These are phyloP conservation scores for Formicarius rufipectus DNA, from an alignment of 2,113 vertebrate species.

Conservation along the genomic window DNA sequence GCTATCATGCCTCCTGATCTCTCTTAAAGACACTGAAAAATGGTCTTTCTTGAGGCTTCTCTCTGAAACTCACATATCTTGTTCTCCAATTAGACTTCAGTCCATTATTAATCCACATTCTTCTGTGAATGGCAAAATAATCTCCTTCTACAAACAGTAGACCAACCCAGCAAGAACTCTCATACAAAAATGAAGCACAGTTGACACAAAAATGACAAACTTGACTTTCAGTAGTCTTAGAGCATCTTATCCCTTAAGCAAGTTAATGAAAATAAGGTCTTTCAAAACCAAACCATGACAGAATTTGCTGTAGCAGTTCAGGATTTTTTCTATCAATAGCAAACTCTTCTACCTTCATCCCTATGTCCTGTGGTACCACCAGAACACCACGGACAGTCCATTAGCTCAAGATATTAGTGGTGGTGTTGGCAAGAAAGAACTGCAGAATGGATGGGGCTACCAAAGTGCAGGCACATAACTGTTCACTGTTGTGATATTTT, in stretches of 20 bases:
- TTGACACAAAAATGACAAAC: not conserved
- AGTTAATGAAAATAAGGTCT: constrained; percentile 8
- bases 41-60: not conserved
- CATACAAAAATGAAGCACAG: not conserved
- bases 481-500: rapidly evolving
- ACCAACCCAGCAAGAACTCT: not conserved
- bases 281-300: not conserved
- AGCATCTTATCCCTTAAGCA: not conserved
- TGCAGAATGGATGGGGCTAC: not conserved
- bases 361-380: not conserved
- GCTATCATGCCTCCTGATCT: not conserved
- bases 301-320: not conserved
- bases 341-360: not conserved
- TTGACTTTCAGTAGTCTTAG: not conserved
- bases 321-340: not conserved
- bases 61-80: not conserved
- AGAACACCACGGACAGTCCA: not conserved
- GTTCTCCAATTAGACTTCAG: not conserved
- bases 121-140: not conserved
- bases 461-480: not conserved
- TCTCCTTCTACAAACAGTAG: not conserved
- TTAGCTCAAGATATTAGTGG: not conserved
- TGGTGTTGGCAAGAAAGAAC: no score
- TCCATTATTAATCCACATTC: not conserved
- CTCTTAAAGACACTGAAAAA: not conserved